Evolutionary conservation across 2,113 vertebrate species (phyloP).

Genomic region (Azemiops feae): DNA sequence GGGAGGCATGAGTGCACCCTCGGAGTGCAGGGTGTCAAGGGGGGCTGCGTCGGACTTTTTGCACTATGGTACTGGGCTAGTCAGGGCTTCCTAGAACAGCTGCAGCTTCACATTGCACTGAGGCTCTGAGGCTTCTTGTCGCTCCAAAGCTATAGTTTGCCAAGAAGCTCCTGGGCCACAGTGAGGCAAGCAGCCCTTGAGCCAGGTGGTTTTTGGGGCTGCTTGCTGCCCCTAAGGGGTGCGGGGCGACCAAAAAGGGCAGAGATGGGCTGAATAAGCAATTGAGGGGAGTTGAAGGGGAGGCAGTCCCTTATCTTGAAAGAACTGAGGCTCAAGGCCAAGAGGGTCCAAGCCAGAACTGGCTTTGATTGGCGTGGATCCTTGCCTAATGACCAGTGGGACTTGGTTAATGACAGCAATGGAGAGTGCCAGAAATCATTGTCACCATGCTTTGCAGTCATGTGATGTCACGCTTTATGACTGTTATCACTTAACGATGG

Average conservation of each 20-base stretch:
- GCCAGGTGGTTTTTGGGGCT: background rate
- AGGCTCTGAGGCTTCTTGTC: background rate
- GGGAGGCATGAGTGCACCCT: background rate
- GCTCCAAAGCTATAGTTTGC: background rate
- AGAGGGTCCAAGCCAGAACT: background rate
- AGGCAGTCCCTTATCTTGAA: background rate
- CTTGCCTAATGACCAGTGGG: background rate
- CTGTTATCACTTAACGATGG: background rate
- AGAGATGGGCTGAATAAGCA: background rate
- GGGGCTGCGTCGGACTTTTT: rapidly evolving
- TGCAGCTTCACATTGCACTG: background rate
- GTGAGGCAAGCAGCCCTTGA: background rate
- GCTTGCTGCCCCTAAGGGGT: background rate
- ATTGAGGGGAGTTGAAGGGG: background rate
- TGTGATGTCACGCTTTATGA: background rate
- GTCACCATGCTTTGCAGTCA: background rate
- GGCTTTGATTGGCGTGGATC: background rate
- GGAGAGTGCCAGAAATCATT: background rate
- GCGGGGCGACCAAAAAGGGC: background rate
- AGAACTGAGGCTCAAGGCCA: background rate
- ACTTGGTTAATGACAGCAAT: background rate
- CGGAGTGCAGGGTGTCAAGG: background rate
- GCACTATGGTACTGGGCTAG: background rate
- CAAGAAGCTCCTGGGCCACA: background rate
- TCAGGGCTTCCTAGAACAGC: background rate